phyloP scores from a whole-genome alignment of 2,113 vertebrate genomes.

The Nerophis ophidion region DNA sequence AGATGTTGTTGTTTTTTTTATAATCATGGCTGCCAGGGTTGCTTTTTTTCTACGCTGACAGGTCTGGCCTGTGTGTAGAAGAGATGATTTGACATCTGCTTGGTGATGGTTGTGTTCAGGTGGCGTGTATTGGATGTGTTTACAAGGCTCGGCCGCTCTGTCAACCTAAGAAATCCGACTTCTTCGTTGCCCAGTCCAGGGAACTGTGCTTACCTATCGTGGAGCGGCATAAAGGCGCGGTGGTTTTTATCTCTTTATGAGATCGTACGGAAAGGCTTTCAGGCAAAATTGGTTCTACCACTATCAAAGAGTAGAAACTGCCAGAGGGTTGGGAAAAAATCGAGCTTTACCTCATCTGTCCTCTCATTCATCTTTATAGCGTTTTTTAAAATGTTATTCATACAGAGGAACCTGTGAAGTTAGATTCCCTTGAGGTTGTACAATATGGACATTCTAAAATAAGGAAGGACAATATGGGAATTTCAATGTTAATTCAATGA shows the following conservation, averaged over 20 bases:
- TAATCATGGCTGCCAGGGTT: slow-evolving; percentile 42
- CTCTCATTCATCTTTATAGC: slow-evolving; percentile 12
- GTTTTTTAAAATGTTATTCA: neutral
- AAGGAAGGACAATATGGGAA: neutral
- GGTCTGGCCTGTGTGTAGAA: slow-evolving; percentile 29
- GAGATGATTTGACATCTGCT: slow-evolving; percentile 40
- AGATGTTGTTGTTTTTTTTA: slow-evolving; percentile 59
- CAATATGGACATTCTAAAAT: neutral
- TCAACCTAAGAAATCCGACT: slow-evolving; percentile 26
- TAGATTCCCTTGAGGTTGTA: neutral
- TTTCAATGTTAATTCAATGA: too few species aligned
- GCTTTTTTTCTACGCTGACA: slow-evolving; percentile 31
- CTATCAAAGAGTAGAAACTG: slow-evolving; percentile 60
- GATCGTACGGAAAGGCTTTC: slow-evolving; percentile 52
- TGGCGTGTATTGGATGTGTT: slow-evolving; percentile 40
- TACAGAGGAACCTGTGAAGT: neutral
- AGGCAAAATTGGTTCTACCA: slow-evolving; percentile 67
- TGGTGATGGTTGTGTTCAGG: slow-evolving; percentile 19
- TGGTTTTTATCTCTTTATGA: slow-evolving; percentile 69
- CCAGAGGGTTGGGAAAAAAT: slow-evolving; percentile 35
- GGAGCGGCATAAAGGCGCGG: slow-evolving; percentile 48
- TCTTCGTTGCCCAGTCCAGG: slow-evolving; percentile 30
- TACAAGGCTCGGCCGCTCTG: slow-evolving; percentile 29
- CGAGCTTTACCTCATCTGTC: slow-evolving; percentile 29
- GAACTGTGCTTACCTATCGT: slow-evolving; percentile 50